These are phyloP conservation scores for Neria commutata DNA, from an alignment of 2,888 invertebrate genomes.

Conservation along the genomic window DNA sequence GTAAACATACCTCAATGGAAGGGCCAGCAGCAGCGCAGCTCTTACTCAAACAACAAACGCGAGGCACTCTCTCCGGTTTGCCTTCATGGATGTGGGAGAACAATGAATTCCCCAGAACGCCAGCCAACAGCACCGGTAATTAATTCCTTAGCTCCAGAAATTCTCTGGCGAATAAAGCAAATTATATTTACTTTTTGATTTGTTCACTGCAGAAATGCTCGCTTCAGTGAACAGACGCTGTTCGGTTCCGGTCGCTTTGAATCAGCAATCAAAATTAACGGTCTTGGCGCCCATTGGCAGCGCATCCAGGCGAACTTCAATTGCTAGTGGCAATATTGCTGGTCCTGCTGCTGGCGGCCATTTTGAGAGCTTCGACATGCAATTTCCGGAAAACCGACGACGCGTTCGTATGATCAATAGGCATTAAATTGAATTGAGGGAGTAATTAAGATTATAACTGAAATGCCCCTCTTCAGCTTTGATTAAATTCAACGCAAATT, in stretches of 20 bases:
- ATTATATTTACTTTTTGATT: too few relatives aligned
- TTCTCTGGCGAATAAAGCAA: too few relatives aligned
- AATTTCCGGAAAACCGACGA: conserved; percentile 47
- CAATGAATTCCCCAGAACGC: not conserved
- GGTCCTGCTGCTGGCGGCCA: conserved; percentile 11
- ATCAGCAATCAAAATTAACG: conserved; percentile 43
- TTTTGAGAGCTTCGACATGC: conserved; percentile 30
- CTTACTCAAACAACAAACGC: too few relatives aligned
- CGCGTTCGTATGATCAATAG: conserved; percentile 60
- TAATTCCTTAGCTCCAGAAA: too few relatives aligned
- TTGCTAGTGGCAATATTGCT: conserved; percentile 27
- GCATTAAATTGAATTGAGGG: conserved; percentile 42
- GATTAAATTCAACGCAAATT: not conserved
- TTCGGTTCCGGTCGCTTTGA: conserved; percentile 47
- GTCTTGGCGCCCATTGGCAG: conserved; percentile 24
- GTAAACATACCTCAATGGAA: conserved; percentile 30
- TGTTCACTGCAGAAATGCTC: too few relatives aligned
- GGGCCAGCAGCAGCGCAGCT: conserved; percentile 21
- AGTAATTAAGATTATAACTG: too few relatives aligned
- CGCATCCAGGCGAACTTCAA: conserved; percentile 40
- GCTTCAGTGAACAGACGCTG: conserved; percentile 45
- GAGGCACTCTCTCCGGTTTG: too few relatives aligned
- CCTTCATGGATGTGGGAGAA: too few relatives aligned
- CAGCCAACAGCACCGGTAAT: too few relatives aligned
- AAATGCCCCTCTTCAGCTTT: too few relatives aligned